Base-by-base conservation (phyloP, 2,888 invertebrate species). In the Agonum fuliginosum region DNA sequence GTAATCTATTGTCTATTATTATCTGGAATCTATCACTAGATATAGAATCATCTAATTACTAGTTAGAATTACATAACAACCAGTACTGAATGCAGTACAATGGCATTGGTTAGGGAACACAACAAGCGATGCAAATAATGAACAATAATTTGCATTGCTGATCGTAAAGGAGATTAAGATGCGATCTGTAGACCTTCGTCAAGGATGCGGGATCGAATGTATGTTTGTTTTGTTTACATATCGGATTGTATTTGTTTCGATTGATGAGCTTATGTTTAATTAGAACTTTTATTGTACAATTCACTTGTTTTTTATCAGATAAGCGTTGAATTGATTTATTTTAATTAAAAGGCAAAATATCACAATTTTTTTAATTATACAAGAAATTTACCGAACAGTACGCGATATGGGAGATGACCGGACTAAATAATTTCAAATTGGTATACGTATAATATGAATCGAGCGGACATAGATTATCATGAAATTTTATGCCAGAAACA, bases 101-200 rank as follows among this genome's bases (percentile, higher is more conserved):
- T 54, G 27, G 17, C 27, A 30, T 14, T 5, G 27, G 46, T 46
- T n/a, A 62, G 58, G 58, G 12, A 14, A 8, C 6, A 17, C 10
- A 54, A 54, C 54, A 54, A 54, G 4, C 22, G 24, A 30, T 62
- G 58, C 58, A 62, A 30, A 62, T 62, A 17, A 62, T 62, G 30
- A 27, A 62, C 58, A 30, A 62, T 30, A 30, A 62, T 62, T 62
- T 62, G 58, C 58, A 62, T 30, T 62, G 58, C 58, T 62, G 58
- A 58, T 58, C 58, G 4, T 10, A 20, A n/a, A 10, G 24, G 10
- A 24, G 58, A 62, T 62, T 62, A 62, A 62, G 30, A 24, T 27
- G 30, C 27, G 58, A 62, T 62, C 58, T 58, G 5, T 3, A 62
- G 58, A 62, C 58, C 58, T 62, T 62, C 58, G 1, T 8, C 58